phyloP scores from a whole-genome alignment of 2,888 invertebrate species.

The Lasius fuliginosus region DNA sequence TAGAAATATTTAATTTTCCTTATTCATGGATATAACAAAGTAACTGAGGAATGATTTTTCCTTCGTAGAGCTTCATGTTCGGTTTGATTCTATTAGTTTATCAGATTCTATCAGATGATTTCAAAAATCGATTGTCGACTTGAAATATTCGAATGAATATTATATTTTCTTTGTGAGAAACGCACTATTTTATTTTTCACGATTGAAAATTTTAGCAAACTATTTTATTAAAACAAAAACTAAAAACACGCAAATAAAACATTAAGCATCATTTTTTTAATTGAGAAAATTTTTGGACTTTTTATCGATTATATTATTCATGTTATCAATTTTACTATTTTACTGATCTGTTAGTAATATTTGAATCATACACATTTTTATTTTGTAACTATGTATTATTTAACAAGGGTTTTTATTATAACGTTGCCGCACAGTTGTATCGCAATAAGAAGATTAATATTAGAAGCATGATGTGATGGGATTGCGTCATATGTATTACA shows the following conservation, averaged over 20 bases:
- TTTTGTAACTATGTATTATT: slow-evolving; percentile 12
- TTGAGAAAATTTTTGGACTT: background rate
- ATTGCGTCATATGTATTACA: slow-evolving; percentile 34
- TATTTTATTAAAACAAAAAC: background rate
- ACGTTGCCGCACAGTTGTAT: background rate
- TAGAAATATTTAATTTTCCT: background rate
- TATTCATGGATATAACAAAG: background rate
- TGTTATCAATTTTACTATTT: background rate
- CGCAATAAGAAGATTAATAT: slow-evolving; percentile 26
- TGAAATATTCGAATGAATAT: background rate
- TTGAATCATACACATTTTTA: background rate
- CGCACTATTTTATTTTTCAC: background rate
- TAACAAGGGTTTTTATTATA: slow-evolving; percentile 27
- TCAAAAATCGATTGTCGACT: background rate
- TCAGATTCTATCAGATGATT: too few species aligned
- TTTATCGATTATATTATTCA: background rate
- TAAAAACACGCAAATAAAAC: background rate
- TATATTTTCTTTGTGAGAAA: background rate
- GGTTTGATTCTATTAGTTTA: background rate
- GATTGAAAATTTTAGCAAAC: background rate
- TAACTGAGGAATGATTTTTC: background rate
- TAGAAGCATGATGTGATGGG: slow-evolving; percentile 13
- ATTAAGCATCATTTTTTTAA: background rate
- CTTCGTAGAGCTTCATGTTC: background rate
- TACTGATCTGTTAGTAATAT: background rate